Evolutionary conservation across 2,888 invertebrate species (phyloP), one percentile per base, ranked within the genome.

Genomic region (Xestia c-nigrum): DNA sequence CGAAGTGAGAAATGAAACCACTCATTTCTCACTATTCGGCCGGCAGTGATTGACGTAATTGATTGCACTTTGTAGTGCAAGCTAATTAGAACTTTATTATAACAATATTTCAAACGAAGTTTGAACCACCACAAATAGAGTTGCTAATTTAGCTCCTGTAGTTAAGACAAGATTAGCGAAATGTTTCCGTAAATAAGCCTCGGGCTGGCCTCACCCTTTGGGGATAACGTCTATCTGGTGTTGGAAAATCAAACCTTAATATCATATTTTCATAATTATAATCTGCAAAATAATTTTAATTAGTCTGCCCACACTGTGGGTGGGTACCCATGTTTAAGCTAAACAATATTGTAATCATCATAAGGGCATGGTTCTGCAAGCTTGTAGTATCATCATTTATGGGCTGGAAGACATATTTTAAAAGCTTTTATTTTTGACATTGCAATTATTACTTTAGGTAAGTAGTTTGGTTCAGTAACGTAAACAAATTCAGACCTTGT

Each of bases 221-320:
- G 5, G 31, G 7, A 6, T 59, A 6, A 57, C 6, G 6, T 3
- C 24, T 24, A 61, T 76, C 19, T 24, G 24, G 3, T 12, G 24
- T n/a, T 43, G 21, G 21, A 40, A 55, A 65, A 46, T 40, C 6
- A 14, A 12, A 40, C 24, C 21, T 31, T 14, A 19, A 2, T 9
- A 50, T 74, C 21, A 21, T 57, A 2, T 31, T 74, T 74, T 38
- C 74, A 74, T 73, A 40, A 70, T 69, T 31, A 46, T 71, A 31
- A 52, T 19, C 5, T 38, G 46, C 38, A 40, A 59, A 40, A 40
- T 74, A 50, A 40, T 46, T 52, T 38, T 16, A 64, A 14, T 52
- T 64, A 19, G 16, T 63, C 6, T 50, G 74, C 19, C 46, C n/a
- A 43, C 16, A 52, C n/a, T 52, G 19, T n/a, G 24, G 19, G 4